Percentiles rank a stretch among this genome's conserved stretches.
Conservation (phyloP, 2,797 vertebrate species). For the Phoebastria nigripes region DNA sequence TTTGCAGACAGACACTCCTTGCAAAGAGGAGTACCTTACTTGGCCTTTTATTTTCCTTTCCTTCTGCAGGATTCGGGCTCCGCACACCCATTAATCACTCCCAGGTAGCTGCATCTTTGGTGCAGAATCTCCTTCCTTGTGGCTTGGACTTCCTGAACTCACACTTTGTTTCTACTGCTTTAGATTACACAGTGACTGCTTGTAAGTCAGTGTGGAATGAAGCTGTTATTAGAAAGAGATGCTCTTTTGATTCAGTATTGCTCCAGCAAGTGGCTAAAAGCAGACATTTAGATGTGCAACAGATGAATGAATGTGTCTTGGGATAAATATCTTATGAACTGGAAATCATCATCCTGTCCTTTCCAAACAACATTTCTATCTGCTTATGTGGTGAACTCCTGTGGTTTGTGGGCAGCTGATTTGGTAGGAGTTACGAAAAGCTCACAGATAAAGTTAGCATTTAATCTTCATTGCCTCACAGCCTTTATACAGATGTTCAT, state of each 20-base stretch:
- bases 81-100: background rate
- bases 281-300: slow-evolving; percentile 51
- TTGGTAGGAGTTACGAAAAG: slow-evolving; percentile 33
- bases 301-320: slow-evolving; percentile 60
- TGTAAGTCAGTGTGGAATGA: slow-evolving; percentile 23
- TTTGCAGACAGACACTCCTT: background rate
- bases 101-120: background rate
- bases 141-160: slow-evolving; percentile 31
- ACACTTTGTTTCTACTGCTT: slow-evolving; percentile 54
- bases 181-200: slow-evolving; percentile 34
- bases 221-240: slow-evolving; percentile 55
- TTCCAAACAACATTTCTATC: slow-evolving; percentile 53
- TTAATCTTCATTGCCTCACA: slow-evolving; percentile 33
- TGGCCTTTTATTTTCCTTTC: background rate
- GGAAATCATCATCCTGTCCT: slow-evolving; percentile 47
- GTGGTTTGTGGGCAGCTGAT: slow-evolving; percentile 54
- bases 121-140: slow-evolving; percentile 7
- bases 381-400: slow-evolving; percentile 53
- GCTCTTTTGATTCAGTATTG: slow-evolving; percentile 16
- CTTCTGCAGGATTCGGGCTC: background rate
- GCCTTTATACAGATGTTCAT: background rate
- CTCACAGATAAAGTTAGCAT: slow-evolving; percentile 18
- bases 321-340: slow-evolving; percentile 56
- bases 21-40: background rate
- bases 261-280: slow-evolving; percentile 52